phyloP scores from a whole-genome alignment of 2,113 vertebrate genomes.

The Xyrauchen texanus region DNA sequence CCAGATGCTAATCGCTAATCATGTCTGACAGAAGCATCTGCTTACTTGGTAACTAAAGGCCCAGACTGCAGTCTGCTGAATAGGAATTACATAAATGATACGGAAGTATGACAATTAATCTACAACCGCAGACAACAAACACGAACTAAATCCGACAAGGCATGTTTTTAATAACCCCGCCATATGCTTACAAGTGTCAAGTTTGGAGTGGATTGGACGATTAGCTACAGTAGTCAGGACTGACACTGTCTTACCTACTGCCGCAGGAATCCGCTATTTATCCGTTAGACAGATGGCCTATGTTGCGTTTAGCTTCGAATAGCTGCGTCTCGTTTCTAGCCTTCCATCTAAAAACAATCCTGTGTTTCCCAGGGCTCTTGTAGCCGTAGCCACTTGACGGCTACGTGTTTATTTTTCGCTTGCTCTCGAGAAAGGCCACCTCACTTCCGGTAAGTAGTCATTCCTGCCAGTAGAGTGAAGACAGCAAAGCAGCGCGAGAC shows the following conservation, averaged over 20 bases:
- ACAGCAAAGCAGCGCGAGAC: conserved; percentile 7
- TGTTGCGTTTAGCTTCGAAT: neutral
- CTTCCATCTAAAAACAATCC: conserved; percentile 31
- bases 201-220: neutral
- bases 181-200: conserved; percentile 1
- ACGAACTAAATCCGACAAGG: neutral
- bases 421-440: conserved; percentile 70
- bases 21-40: neutral
- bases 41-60: neutral
- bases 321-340: neutral
- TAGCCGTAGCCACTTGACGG: neutral
- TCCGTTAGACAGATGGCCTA: neutral
- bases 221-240: neutral
- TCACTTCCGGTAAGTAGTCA: conserved; percentile 72
- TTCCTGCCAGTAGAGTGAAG: conserved; percentile 32
- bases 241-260: conserved; percentile 2
- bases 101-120: neutral
- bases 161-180: neutral
- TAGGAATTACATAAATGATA: neutral
- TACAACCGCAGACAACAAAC: neutral
- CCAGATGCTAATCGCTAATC: neutral
- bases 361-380: neutral
- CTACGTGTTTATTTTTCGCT: conserved; percentile 82
- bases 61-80: no score
- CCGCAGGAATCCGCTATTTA: conserved; percentile 4